These are phyloP conservation scores for Hesperia comma DNA, from an alignment of 2,888 invertebrate species.

Conservation along the genomic window DNA sequence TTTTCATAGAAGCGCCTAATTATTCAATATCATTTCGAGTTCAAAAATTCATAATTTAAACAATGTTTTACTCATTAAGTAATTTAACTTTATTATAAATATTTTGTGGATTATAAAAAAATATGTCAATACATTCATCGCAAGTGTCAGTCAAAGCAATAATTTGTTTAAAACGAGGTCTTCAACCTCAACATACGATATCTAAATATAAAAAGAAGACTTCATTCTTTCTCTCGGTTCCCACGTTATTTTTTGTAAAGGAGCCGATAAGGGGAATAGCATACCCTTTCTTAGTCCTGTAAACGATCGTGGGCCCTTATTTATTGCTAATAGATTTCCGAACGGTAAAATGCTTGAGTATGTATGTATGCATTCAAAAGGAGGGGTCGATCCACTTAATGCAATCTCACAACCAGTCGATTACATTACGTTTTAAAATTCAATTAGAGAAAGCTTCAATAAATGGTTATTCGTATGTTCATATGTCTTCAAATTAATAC, in stretches of 20 bases:
- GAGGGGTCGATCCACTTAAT: conserved; percentile 59
- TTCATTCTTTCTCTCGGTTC: conserved; percentile 76
- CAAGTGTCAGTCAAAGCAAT: conserved; percentile 45
- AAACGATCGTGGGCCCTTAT: conserved; percentile 76
- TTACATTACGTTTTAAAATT: conserved; percentile 46
- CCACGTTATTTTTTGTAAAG: conserved; percentile 81
- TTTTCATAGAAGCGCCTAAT: no score
- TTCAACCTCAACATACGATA: conserved; percentile 66
- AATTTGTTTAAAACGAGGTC: conserved; percentile 59
- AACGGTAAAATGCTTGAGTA: conserved; percentile 67
- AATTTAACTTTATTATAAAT: no score
- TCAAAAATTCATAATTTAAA: no score
- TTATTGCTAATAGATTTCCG: conserved; percentile 80
- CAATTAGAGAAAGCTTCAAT: conserved; percentile 41
- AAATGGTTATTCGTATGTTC: conserved; percentile 22
- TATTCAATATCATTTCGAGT: no score
- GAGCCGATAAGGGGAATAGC: conserved; percentile 79
- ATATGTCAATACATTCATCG: conserved; percentile 5
- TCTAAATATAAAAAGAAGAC: conserved; percentile 66
- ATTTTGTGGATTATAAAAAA: not conserved
- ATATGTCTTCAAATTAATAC: conserved; percentile 18
- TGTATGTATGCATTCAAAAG: conserved; percentile 65
- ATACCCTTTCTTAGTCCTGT: conserved; percentile 78
- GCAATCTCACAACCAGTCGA: conserved; percentile 48
- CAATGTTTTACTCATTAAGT: no score